phyloP scores from a whole-genome alignment of 2,888 invertebrate species.

The Cheilosia grossa region DNA sequence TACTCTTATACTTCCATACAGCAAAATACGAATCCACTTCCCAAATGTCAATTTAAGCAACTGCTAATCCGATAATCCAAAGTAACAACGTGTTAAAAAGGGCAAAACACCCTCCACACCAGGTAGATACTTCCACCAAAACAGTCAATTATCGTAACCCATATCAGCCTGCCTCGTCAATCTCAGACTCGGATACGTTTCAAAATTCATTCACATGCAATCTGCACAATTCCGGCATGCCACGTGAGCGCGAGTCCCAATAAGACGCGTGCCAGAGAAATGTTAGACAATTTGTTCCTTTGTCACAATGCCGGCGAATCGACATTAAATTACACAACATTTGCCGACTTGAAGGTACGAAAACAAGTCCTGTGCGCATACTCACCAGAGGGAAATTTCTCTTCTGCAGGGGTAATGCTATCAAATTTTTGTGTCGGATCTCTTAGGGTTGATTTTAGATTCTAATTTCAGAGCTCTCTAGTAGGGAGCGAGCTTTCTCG shows the following conservation, averaged over 20 bases:
- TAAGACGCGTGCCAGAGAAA: slow-evolving; percentile 30
- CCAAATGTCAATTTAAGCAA: background rate
- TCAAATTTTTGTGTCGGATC: slow-evolving; percentile 12
- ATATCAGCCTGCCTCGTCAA: slow-evolving; percentile 36
- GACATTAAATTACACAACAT: slow-evolving; percentile 20
- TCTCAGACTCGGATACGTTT: slow-evolving; percentile 28
- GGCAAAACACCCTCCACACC: background rate
- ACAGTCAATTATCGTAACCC: slow-evolving; percentile 49
- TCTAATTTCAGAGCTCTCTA: slow-evolving; percentile 20
- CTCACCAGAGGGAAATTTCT: slow-evolving; percentile 41
- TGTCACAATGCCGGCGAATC: slow-evolving; percentile 54
- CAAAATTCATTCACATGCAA: slow-evolving; percentile 28
- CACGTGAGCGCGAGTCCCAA: slow-evolving; percentile 32
- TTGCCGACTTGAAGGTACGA: slow-evolving; percentile 14
- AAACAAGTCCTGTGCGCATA: slow-evolving; percentile 43
- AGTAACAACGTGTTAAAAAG: slow-evolving; percentile 3
- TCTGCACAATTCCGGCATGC: slow-evolving; percentile 14
- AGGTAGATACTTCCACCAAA: slow-evolving; percentile 11
- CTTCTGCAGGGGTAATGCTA: slow-evolving; percentile 10
- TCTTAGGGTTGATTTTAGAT: slow-evolving; percentile 29
- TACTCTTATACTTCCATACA: too few species aligned
- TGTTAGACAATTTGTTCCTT: slow-evolving; percentile 40
- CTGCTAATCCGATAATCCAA: slow-evolving; percentile 8
- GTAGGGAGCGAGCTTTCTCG: slow-evolving; percentile 61
- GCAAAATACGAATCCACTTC: background rate